These are phyloP conservation scores for Rhynchotus rufescens DNA, from an alignment of 2,797 vertebrate genomes.

Conservation along the genomic window DNA sequence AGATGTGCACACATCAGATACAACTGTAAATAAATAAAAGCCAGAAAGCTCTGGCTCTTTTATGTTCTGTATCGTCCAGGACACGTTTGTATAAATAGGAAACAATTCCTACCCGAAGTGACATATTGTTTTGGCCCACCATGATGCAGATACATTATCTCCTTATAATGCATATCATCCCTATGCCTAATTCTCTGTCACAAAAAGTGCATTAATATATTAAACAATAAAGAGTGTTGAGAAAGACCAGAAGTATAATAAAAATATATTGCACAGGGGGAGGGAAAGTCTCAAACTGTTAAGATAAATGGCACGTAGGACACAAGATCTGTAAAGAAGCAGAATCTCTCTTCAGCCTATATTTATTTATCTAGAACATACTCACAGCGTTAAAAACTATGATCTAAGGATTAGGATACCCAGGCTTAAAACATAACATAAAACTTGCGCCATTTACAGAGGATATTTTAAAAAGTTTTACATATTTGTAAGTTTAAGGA, in stretches of 20 bases:
- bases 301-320: neutral
- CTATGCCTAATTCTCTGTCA: neutral
- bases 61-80: neutral
- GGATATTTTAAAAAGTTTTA: neutral
- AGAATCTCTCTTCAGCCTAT: conserved; percentile 31
- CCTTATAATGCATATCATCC: neutral
- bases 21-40: neutral
- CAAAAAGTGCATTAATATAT: neutral
- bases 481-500: neutral
- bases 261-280: neutral
- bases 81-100: neutral
- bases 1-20: neutral
- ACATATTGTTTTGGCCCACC: neutral
- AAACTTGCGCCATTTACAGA: neutral
- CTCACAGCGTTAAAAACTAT: conserved; percentile 8
- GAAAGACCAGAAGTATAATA: neutral
- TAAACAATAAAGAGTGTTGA: neutral
- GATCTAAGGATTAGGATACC: conserved; percentile 43
- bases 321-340: neutral
- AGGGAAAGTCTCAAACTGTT: neutral
- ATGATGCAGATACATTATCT: neutral
- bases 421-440: conserved; percentile 10
- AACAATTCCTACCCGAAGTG: neutral
- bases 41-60: neutral
- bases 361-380: conserved; percentile 15